Evolutionary conservation across 1,140 invertebrate genomes (phyloP).

Genomic region (Papilio xuthus): DNA sequence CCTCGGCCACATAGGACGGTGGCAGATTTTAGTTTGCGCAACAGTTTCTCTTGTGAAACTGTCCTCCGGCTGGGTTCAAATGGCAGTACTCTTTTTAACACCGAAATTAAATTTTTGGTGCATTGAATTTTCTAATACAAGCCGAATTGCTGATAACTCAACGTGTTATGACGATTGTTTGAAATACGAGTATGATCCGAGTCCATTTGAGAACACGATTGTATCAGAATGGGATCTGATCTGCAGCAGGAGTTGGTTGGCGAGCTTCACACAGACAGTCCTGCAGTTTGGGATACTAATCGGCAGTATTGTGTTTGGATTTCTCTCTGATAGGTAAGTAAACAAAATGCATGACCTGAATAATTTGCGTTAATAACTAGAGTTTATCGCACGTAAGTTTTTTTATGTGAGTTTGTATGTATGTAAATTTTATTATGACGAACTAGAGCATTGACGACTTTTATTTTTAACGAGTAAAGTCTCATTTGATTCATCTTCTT

Average conservation of each 20-base stretch:
- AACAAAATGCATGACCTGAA: not conserved
- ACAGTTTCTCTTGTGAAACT: slow-evolving; percentile 81
- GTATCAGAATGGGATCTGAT: slow-evolving; percentile 81
- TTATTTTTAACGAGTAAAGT: too few species aligned
- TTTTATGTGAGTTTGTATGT: too few species aligned
- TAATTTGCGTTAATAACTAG: not conserved
- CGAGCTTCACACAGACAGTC: slow-evolving; percentile 79
- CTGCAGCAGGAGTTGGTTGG: slow-evolving; percentile 75
- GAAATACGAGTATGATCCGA: slow-evolving; percentile 72
- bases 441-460: too few species aligned
- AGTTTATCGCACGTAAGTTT: too few species aligned
- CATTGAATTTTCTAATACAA: slow-evolving; percentile 51
- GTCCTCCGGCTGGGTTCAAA: slow-evolving; percentile 82
- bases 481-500: too few species aligned
- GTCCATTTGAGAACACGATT: slow-evolving; percentile 77
- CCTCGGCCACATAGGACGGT: slow-evolving; percentile 82
- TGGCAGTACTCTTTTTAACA: slow-evolving; percentile 79
- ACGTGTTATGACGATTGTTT: slow-evolving; percentile 64
- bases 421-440: too few species aligned
- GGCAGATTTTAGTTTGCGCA: slow-evolving; percentile 81
- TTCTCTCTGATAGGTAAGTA: slow-evolving; percentile 76
- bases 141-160: slow-evolving; percentile 47
- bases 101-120: slow-evolving; percentile 60
- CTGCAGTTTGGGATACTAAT: slow-evolving; percentile 80
- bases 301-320: slow-evolving; percentile 81